Evolutionary conservation across 1,140 invertebrate genomes (phyloP).

Genomic region (Cataglyphis hispanica): DNA sequence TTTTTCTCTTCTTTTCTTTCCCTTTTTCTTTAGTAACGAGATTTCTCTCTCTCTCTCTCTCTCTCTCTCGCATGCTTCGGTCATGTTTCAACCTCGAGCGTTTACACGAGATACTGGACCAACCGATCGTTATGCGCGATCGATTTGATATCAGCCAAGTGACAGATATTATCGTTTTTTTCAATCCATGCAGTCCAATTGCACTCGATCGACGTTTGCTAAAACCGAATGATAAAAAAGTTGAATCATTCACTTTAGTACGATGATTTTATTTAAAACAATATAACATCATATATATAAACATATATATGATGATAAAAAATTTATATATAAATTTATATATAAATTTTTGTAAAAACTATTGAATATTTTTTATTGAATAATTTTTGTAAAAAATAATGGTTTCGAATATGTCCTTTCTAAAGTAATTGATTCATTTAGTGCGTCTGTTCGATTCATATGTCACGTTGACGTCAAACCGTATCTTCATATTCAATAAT

Average conservation of each 20-base stretch:
- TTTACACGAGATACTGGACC: slow-evolving; percentile 6
- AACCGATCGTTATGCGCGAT: slow-evolving; percentile 14
- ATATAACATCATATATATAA: too few species aligned
- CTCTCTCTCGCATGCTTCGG: background rate
- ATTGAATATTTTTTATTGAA: background rate
- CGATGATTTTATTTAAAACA: too few species aligned
- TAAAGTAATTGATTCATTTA: background rate
- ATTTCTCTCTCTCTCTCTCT: slow-evolving; percentile 14
- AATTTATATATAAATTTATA: too few species aligned
- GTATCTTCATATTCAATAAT: background rate
- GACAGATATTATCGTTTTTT: too few species aligned
- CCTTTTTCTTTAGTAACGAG: background rate
- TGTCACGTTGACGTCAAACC: slow-evolving; percentile 8
- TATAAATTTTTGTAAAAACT: background rate
- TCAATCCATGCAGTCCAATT: background rate
- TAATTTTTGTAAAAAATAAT: background rate
- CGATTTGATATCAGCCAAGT: slow-evolving; percentile 17
- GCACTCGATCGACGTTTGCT: slow-evolving; percentile 16
- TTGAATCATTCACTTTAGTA: background rate
- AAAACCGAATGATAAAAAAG: background rate
- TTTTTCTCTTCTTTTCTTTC: slow-evolving; percentile 52
- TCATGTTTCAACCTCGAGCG: background rate
- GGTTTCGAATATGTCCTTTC: background rate
- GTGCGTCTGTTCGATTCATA: background rate
- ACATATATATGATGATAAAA: too few species aligned